Conservation (phyloP, 2,113 vertebrate genomes). For the Anarrhichthys ocellatus region DNA sequence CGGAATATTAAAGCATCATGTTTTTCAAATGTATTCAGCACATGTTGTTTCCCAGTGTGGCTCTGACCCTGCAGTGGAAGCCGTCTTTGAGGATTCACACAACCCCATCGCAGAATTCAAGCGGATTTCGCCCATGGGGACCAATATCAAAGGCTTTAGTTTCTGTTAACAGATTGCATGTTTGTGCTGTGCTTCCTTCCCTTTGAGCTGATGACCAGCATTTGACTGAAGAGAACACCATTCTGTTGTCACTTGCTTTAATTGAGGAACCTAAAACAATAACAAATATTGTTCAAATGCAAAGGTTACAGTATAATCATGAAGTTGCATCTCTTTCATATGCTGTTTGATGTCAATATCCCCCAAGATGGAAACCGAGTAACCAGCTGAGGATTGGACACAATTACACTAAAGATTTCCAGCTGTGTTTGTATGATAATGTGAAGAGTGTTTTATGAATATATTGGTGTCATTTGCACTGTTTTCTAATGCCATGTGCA, state of each 20-base stretch:
- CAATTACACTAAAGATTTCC: constrained; percentile 1
- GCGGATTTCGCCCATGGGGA: constrained; percentile 64
- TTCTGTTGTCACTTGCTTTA: constrained; percentile 30
- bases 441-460: neutral
- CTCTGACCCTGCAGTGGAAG: constrained; percentile 69
- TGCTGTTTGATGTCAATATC: constrained; percentile 38
- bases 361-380: neutral
- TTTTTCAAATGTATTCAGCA: constrained; percentile 73
- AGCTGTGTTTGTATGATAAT: constrained; percentile 15
- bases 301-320: constrained; percentile 24
- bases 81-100: constrained; percentile 68
- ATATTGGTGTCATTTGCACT: neutral
- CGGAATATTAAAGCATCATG: constrained; percentile 70
- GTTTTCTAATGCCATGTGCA: neutral
- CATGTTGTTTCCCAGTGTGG: constrained; percentile 63
- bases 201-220: constrained; percentile 46
- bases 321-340: constrained; percentile 26
- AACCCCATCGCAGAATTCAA: constrained; percentile 51
- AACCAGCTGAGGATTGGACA: constrained; percentile 15
- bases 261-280: constrained; percentile 43
- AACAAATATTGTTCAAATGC: constrained; percentile 42
- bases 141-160: constrained; percentile 72
- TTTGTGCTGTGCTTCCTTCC: constrained; percentile 41
- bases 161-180: constrained; percentile 66
- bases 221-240: constrained; percentile 48